A percentile compares a stretch with the other conserved stretches of the same genome.
These are phyloP conservation scores for Clangula hyemalis DNA, from an alignment of 2,797 vertebrate genomes.

Conservation along the genomic window DNA sequence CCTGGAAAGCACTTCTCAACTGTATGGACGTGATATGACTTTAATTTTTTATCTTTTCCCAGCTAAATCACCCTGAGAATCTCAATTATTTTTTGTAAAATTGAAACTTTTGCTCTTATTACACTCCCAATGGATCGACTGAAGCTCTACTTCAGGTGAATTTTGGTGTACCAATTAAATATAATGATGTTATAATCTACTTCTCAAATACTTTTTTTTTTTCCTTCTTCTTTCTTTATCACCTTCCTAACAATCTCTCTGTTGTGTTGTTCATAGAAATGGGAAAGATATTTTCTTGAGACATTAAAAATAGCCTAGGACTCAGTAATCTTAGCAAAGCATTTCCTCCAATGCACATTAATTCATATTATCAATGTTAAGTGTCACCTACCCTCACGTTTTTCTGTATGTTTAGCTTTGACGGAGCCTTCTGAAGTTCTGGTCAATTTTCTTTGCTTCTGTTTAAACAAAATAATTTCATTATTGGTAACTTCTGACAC, in stretches of 20 bases:
- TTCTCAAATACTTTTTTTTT: not conserved
- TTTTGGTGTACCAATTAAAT: not conserved
- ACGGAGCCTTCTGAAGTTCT: not conserved
- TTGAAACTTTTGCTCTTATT: not conserved
- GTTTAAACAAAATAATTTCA: not conserved
- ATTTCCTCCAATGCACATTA: not conserved
- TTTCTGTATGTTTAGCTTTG: not conserved
- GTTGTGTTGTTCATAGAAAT: not conserved
- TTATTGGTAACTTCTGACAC: not conserved
- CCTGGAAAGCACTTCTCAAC: not conserved
- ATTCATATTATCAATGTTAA: not conserved
- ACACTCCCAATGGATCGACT: not conserved
- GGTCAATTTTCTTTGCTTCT: not conserved
- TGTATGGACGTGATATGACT: not conserved
- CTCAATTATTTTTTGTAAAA: not conserved
- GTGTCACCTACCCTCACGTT: not conserved
- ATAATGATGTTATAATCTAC: not conserved
- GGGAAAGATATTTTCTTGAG: not conserved
- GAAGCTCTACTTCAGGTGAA: not conserved
- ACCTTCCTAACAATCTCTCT: not conserved
- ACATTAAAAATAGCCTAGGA: not conserved
- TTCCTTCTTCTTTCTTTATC: too few species aligned
- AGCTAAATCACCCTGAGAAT: not conserved
- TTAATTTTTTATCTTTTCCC: not conserved
- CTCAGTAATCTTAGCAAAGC: not conserved